Conservation (phyloP, 2,113 vertebrate species). For the Lasiurus borealis region DNA sequence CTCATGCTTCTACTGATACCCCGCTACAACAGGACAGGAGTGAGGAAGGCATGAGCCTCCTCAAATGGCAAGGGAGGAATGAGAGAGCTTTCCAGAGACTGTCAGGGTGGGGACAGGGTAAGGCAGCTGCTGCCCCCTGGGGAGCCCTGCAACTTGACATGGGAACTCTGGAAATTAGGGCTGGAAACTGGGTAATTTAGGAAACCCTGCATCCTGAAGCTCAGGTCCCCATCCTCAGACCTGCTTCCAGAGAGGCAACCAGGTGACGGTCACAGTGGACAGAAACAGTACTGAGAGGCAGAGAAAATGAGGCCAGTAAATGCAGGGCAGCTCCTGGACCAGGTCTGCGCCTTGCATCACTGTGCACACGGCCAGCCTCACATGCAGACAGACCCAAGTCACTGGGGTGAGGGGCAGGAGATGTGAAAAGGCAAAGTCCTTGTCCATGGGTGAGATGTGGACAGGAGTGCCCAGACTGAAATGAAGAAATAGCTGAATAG, state of each 20-base stretch:
- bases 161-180: rapidly evolving
- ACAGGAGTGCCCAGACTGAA: background rate
- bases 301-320: background rate
- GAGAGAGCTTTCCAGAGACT: background rate
- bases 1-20: no score
- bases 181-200: background rate
- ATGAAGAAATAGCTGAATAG: background rate
- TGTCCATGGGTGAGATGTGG: rapidly evolving
- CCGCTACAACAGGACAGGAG: background rate
- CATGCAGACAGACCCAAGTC: background rate
- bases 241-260: background rate
- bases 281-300: background rate
- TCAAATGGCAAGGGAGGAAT: background rate
- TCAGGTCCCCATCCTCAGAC: background rate
- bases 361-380: rapidly evolving
- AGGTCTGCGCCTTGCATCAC: rapidly evolving
- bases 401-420: rapidly evolving
- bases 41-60: background rate
- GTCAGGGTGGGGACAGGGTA: no score
- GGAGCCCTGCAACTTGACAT: rapidly evolving
- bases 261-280: background rate
- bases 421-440: rapidly evolving
- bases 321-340: background rate
- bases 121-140: rapidly evolving
- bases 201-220: no score